phyloP scores from a whole-genome alignment of 37 sponge, comb jelly and placozoan genomes.

The Bolinopsis microptera region DNA sequence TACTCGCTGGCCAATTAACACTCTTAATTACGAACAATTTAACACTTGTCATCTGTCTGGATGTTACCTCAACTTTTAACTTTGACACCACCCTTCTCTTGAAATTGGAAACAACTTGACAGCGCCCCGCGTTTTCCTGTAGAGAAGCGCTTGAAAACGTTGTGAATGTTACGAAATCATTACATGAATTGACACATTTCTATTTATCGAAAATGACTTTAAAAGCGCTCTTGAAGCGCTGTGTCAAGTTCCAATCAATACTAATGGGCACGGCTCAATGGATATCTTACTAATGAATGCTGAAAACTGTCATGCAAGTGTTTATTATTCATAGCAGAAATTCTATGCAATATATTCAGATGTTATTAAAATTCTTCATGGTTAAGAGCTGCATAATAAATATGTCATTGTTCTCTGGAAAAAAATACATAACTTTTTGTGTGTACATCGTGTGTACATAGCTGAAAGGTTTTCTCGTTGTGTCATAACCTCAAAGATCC shows the following conservation, averaged over 20 bases:
- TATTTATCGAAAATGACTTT: not conserved
- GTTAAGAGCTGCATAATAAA: too few relatives aligned
- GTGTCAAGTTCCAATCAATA: not conserved
- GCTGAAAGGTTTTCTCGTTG: too few relatives aligned
- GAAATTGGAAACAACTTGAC: too few relatives aligned
- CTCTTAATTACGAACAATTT: not conserved
- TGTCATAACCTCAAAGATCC: too few relatives aligned
- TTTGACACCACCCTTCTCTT: not conserved
- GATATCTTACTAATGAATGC: not conserved
- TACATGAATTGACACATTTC: not conserved
- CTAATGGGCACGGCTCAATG: not conserved
- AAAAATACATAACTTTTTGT: not conserved
- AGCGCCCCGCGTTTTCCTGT: too few relatives aligned
- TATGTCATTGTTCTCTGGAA: not conserved
- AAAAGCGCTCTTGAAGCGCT: not conserved
- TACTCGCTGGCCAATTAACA: not conserved
- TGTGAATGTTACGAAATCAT: not conserved
- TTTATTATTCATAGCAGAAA: not conserved
- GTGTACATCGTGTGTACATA: not conserved
- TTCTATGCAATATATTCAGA: not conserved
- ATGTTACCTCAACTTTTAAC: not conserved
- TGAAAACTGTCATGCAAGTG: not conserved
- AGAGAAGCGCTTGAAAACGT: not conserved
- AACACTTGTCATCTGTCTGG: not conserved
- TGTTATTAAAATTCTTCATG: not conserved